These are phyloP conservation scores for Volucella inflata DNA, from an alignment of 2,888 invertebrate species.

Conservation along the genomic window DNA sequence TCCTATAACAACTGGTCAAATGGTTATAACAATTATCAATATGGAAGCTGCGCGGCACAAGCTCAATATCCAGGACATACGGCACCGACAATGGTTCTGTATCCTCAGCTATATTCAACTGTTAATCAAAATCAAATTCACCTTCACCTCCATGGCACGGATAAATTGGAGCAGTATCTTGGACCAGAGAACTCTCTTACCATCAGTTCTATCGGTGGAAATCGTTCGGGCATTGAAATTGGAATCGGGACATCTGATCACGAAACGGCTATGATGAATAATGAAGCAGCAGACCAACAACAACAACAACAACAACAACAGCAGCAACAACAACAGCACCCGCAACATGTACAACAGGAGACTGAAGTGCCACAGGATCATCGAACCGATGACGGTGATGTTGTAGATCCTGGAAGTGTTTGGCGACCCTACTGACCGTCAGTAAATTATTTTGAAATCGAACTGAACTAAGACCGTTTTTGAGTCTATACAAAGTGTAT, in stretches of 20 bases:
- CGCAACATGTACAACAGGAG: constrained; percentile 79
- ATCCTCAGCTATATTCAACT: constrained; percentile 91
- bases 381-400: constrained; percentile 79
- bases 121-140: constrained; percentile 95
- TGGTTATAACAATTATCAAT: constrained; percentile 90
- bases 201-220: constrained; percentile 85
- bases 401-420: constrained; percentile 85
- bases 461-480: constrained; percentile 78
- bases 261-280: constrained; percentile 75
- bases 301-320: constrained; percentile 78
- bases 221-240: constrained; percentile 86
- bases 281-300: constrained; percentile 76
- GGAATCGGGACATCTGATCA: constrained; percentile 83
- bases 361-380: constrained; percentile 72
- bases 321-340: constrained; percentile 81
- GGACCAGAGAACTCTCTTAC: constrained; percentile 85
- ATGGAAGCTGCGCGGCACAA: constrained; percentile 84
- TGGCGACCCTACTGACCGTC: constrained; percentile 90
- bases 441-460: constrained; percentile 79
- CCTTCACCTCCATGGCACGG: constrained; percentile 89
- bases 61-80: constrained; percentile 80
- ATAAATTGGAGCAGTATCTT: constrained; percentile 88
- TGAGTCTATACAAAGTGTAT: constrained; percentile 24
- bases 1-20: constrained; percentile 84
- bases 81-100: constrained; percentile 88